These are phyloP conservation scores for Drosophila erecta DNA, from an alignment of 1,140 invertebrate genomes.

Conservation along the genomic window DNA sequence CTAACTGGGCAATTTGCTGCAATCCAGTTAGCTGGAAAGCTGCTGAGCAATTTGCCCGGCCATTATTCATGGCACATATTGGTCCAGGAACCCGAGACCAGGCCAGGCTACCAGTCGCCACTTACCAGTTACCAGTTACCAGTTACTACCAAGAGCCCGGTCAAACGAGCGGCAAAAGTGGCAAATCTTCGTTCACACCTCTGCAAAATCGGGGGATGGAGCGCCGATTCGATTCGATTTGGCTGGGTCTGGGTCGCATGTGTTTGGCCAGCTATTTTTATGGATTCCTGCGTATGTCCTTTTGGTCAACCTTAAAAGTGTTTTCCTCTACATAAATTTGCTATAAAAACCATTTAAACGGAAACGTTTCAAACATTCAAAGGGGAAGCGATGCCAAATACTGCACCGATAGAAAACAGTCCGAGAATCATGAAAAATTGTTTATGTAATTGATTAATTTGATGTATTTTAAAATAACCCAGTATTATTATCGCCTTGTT, in stretches of 20 bases:
- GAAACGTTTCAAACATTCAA: conserved; percentile 79
- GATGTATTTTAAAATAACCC: no score
- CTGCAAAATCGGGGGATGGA: conserved; percentile 1
- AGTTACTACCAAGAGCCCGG: conserved; percentile 23
- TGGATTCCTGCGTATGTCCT: conserved; percentile 78
- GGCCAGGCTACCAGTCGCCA: conserved; percentile 1
- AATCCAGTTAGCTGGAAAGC: conserved; percentile 37
- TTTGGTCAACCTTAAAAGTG: conserved; percentile 76
- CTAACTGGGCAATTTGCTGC: conserved; percentile 44
- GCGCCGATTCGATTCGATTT: conserved; percentile 14
- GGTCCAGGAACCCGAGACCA: conserved; percentile 25
- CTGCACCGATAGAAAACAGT: conserved; percentile 15
- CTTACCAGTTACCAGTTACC: conserved; percentile 6
- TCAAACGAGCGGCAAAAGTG: conserved; percentile 77
- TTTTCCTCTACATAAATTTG: conserved; percentile 83
- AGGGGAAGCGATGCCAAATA: conserved; percentile 61
- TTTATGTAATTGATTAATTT: not conserved
- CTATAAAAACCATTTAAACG: conserved; percentile 83
- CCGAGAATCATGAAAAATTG: not conserved
- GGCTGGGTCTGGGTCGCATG: conserved; percentile 37
- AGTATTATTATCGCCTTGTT: not conserved
- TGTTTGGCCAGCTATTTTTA: conserved; percentile 75
- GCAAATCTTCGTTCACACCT: conserved; percentile 82
- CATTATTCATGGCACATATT: conserved; percentile 80
- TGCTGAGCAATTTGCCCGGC: conserved; percentile 69